Conservation (phyloP, 2,113 vertebrate species). For the Paraplagusia blochii region DNA sequence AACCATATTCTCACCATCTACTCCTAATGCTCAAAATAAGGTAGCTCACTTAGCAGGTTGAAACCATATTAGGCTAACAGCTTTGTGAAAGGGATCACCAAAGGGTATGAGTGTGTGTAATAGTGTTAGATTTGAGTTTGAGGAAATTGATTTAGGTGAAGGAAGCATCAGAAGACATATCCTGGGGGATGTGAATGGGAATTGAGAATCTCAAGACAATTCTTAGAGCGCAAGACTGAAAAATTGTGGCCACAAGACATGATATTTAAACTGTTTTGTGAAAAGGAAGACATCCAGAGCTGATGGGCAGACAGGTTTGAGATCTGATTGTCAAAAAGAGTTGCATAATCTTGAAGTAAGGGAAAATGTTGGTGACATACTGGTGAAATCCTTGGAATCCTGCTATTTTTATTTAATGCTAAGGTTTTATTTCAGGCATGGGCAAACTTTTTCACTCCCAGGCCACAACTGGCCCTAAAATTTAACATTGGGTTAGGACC, state of each 20-base stretch:
- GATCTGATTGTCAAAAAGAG: too few species aligned
- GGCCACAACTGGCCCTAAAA: too few species aligned
- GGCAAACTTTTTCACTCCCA: too few species aligned
- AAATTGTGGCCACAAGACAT: constrained; percentile 7
- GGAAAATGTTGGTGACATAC: too few species aligned
- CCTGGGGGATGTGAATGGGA: constrained; percentile 13
- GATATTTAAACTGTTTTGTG: background rate
- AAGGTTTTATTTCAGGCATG: too few species aligned
- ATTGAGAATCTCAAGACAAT: constrained; percentile 1
- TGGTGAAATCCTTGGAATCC: too few species aligned
- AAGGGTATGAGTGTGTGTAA: constrained; percentile 20
- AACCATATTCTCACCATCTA: constrained; percentile 44
- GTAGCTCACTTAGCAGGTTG: constrained; percentile 46
- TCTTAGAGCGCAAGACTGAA: too few species aligned
- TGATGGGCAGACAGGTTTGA: constrained; percentile 7
- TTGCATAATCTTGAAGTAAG: too few species aligned
- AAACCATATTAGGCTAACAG: constrained; percentile 60
- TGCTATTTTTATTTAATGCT: too few species aligned
- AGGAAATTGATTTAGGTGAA: constrained; percentile 52
- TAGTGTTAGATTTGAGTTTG: constrained; percentile 48
- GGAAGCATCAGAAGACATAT: constrained; percentile 30
- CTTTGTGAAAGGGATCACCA: constrained; percentile 52
- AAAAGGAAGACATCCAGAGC: constrained; percentile 18
- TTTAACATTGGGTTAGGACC: too few species aligned
- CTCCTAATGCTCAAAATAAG: constrained; percentile 48